Evolutionary conservation across 1,140 invertebrate genomes (phyloP).

Genomic region (Pygmarrhopalites habei): DNA sequence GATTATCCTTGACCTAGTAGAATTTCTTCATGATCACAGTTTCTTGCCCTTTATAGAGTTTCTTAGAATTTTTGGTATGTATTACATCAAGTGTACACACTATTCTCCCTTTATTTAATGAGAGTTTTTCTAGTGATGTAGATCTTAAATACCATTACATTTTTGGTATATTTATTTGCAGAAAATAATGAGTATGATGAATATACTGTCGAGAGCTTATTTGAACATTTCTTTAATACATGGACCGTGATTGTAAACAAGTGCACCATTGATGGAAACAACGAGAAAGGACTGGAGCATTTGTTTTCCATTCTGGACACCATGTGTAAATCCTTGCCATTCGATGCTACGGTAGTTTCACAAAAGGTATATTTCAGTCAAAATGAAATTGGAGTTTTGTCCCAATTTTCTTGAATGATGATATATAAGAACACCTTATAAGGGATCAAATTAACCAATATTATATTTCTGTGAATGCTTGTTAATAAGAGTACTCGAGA

Average conservation of each 20-base stretch:
- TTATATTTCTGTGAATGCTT: too few relatives aligned
- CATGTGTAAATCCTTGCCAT: background rate
- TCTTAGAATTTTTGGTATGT: background rate
- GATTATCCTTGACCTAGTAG: background rate
- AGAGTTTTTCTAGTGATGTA: background rate
- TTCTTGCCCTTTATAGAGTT: background rate
- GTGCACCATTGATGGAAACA: background rate
- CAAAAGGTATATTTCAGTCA: background rate
- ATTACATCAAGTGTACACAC: too few relatives aligned
- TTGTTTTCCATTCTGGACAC: background rate
- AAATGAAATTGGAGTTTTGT: too few relatives aligned
- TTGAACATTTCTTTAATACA: background rate
- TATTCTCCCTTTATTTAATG: too few relatives aligned
- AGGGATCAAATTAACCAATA: too few relatives aligned
- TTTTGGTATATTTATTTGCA: background rate
- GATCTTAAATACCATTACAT: background rate
- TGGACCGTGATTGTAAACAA: background rate
- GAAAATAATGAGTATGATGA: background rate
- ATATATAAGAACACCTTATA: too few relatives aligned
- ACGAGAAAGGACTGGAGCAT: background rate
- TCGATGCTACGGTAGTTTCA: background rate
- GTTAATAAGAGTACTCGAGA: too few relatives aligned
- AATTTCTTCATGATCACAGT: slow-evolving; percentile 1
- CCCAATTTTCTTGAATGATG: too few relatives aligned
- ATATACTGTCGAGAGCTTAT: background rate